A percentile compares a stretch with the other conserved stretches of the same genome.
phyloP scores from a whole-genome alignment of 2,888 invertebrate genomes.

The Tipula lateralis region DNA sequence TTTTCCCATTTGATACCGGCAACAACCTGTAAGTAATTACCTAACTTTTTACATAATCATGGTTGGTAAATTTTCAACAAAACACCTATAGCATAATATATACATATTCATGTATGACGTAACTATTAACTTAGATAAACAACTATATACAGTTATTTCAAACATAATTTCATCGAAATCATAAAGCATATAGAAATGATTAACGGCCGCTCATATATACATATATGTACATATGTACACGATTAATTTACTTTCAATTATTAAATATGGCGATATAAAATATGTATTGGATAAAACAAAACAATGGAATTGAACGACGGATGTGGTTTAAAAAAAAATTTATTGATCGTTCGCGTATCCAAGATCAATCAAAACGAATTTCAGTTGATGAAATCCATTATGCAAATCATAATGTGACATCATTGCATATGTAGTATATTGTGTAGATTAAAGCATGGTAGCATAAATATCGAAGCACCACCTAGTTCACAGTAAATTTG shows the following conservation, averaged over 20 bases:
- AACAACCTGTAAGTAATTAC: neutral
- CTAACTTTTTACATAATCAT: neutral
- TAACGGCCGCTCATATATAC: neutral
- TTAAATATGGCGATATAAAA: neutral
- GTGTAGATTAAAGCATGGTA: neutral
- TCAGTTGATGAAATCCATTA: neutral
- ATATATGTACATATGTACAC: neutral
- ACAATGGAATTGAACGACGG: neutral
- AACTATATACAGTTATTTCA: neutral
- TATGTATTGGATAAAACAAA: neutral
- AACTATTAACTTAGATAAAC: neutral
- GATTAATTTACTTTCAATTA: neutral
- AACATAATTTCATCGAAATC: neutral
- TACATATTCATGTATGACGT: neutral
- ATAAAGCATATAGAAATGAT: constrained; percentile 2
- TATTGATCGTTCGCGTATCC: neutral
- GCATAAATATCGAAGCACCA: neutral
- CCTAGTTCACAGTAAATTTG: neutral
- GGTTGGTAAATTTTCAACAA: neutral
- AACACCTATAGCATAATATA: too few species aligned
- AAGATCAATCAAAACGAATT: neutral
- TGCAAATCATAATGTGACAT: neutral
- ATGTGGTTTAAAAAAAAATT: neutral
- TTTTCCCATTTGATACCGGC: neutral
- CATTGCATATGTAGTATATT: neutral